Base-by-base conservation (phyloP, 2,888 invertebrate species). In the Cryptocephalus primarius region DNA sequence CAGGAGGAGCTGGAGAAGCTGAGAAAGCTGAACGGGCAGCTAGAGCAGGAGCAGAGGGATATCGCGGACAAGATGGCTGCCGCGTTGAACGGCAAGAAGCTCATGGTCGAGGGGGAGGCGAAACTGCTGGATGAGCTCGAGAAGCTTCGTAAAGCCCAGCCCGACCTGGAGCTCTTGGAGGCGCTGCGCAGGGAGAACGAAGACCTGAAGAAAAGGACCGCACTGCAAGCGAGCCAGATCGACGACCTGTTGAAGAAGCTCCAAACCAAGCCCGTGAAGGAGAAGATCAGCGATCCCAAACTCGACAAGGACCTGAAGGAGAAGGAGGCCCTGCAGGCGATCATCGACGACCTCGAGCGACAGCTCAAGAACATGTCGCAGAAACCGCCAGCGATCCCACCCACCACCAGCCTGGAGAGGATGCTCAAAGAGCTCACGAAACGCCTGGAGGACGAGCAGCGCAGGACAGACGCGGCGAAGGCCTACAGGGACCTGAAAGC, bases 281-380 rank as follows among this genome's bases (percentile, higher is more conserved):
- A 50, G 34, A 44, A 49, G 42, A 32, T 45, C 33, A 14, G 40
- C 2, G 33, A 49, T 39, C 47, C 43, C 22, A 50, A 53, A 39
- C 32, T 56, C 10, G 58, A 60, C 12, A 57, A 55, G 44, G 60
- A 59, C 9, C 48, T 51, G 31, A 59, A 55, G 46, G 65, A 66
- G 42, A 63, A 58, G 45, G 58, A 60, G 39, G 56, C 57, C 11
- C 47, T 66, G 36, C 55, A 60, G 44, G 51, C 57, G n/a, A 55
- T 58, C 36, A 55, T 63, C 14, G 56, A 57, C 38, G 59, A 65
- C 44, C 53, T 64, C 8, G 61, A 65, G 55, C 55, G 57, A 44
- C 60, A 61, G 46, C 40, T 61, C 32, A 58, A 50, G 38, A 48
- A 46, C 32, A 31, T 57, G 14, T 41, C 41, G 43, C 47, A 47